Evolutionary conservation across 2,797 vertebrate species (phyloP).

Genomic region (Spinibarbus caldwelli): DNA sequence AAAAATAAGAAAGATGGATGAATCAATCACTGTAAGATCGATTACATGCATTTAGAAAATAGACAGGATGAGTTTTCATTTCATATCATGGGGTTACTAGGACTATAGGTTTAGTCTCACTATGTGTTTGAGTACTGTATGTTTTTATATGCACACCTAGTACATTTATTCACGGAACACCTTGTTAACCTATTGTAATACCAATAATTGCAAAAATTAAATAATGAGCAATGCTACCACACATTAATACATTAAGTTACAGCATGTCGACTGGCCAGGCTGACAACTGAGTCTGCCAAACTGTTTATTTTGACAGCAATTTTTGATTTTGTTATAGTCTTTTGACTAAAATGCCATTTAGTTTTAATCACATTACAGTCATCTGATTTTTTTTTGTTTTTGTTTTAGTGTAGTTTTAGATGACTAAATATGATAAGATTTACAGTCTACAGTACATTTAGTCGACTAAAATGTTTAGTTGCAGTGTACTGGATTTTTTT

Average conservation of each 20-base stretch:
- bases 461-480: too few species aligned
- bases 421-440: too few species aligned
- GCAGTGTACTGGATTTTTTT: too few species aligned
- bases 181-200: background rate
- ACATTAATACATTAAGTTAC: conserved; percentile 10
- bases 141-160: background rate
- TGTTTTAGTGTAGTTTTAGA: too few species aligned
- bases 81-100: background rate
- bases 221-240: background rate
- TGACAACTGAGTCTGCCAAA: too few species aligned
- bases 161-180: background rate
- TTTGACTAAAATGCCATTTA: too few species aligned
- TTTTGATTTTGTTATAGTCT: too few species aligned
- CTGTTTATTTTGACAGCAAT: too few species aligned
- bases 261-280: background rate
- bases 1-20: background rate
- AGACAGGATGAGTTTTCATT: background rate
- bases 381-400: too few species aligned
- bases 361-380: too few species aligned
- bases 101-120: background rate
- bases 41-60: background rate
- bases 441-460: too few species aligned
- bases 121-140: background rate
- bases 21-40: background rate
- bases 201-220: background rate